phyloP scores from a whole-genome alignment of 2,888 invertebrate species.

The Stramonita haemastoma region DNA sequence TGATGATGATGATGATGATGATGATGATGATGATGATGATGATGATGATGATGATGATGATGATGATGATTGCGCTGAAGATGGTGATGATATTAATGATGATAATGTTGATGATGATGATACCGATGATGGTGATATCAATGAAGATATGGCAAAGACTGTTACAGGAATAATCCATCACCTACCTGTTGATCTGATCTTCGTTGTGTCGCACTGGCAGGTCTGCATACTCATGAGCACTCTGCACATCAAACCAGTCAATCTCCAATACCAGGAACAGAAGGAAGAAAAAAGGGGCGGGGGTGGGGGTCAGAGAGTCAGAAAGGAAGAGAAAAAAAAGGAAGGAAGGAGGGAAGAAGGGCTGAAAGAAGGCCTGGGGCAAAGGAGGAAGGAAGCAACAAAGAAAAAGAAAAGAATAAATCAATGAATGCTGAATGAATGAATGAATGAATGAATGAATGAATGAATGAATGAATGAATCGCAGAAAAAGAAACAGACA shows the following conservation, averaged over 20 bases:
- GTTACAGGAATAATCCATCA: too few species aligned
- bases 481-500: background rate
- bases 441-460: background rate
- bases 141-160: too few species aligned
- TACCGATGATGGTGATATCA: too few species aligned
- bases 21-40: too few species aligned
- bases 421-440: background rate
- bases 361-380: background rate
- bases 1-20: too few species aligned
- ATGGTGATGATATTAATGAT: too few species aligned
- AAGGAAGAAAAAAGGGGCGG: background rate
- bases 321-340: background rate
- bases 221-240: conserved; percentile 92
- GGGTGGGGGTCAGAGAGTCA: background rate
- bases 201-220: conserved; percentile 99
- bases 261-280: background rate
- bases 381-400: background rate
- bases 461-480: background rate
- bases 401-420: background rate
- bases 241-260: conserved; percentile 73
- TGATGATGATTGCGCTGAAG: too few species aligned
- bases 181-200: conserved; percentile 91
- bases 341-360: background rate
- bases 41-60: too few species aligned
- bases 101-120: too few species aligned